Conservation (phyloP, 2,113 vertebrate genomes). For the Oncorhynchus masou region DNA sequence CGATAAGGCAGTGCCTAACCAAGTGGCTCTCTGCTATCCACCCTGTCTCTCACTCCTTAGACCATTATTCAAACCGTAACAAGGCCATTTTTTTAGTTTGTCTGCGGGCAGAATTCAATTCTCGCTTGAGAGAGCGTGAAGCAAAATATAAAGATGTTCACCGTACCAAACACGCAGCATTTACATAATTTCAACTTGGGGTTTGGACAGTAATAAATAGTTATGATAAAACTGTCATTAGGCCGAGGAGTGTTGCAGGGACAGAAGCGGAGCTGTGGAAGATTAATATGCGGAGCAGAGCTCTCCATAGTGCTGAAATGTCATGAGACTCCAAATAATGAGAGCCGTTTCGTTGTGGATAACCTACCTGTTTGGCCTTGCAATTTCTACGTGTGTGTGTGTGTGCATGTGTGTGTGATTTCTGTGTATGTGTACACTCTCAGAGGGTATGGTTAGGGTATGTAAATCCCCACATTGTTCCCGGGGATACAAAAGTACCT, state of each 20-base stretch:
- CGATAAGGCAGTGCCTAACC: slow-evolving; percentile 60
- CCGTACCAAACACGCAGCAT: slow-evolving; percentile 56
- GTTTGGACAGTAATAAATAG: slow-evolving; percentile 57
- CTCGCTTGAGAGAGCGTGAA: slow-evolving; percentile 62
- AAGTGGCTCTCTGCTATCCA: slow-evolving; percentile 55
- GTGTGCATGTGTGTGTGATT: slow-evolving; percentile 23
- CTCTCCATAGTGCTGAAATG: slow-evolving; percentile 60
- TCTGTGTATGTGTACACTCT: slow-evolving; percentile 1
- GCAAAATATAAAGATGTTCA: slow-evolving; percentile 66
- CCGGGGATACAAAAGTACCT: too few species aligned
- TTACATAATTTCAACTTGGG: slow-evolving; percentile 70
- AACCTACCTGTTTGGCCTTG: slow-evolving; percentile 52
- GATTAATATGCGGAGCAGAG: slow-evolving; percentile 62
- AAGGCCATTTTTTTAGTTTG: slow-evolving; percentile 71
- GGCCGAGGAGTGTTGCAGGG: slow-evolving; percentile 31
- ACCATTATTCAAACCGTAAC: slow-evolving; percentile 68
- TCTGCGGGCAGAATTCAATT: slow-evolving; percentile 71
- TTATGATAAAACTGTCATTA: slow-evolving; percentile 77
- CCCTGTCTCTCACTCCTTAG: slow-evolving; percentile 41
- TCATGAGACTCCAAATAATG: slow-evolving; percentile 66
- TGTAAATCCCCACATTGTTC: too few species aligned
- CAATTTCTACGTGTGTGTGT: slow-evolving; percentile 10
- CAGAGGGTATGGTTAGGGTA: too few species aligned
- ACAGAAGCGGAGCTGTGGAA: slow-evolving; percentile 13
- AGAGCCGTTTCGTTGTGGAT: slow-evolving; percentile 52